A percentile compares a stretch with the other conserved stretches of the same genome.
Conservation (phyloP, 53 echinoderm and acorn worm species). For the Antedon mediterranea region DNA sequence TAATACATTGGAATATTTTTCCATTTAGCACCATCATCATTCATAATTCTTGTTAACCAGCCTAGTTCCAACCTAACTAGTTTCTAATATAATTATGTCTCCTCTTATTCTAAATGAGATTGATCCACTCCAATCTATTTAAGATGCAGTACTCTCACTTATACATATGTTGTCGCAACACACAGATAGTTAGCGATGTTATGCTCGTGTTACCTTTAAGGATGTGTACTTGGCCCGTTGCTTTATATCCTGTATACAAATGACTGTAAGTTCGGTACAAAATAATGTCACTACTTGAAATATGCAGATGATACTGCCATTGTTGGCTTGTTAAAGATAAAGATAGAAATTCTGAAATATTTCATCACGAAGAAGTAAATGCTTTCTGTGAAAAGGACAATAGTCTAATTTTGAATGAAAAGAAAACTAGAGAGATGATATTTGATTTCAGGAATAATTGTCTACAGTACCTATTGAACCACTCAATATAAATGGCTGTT, state of each 20-base stretch:
- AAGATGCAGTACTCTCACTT: neutral
- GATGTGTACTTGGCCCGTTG: neutral
- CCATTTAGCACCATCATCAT: too few species aligned
- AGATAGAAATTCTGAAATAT: neutral
- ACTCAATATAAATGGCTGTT: neutral
- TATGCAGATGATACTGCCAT: neutral
- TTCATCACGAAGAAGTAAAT: neutral
- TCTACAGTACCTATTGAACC: neutral
- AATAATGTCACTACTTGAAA: neutral
- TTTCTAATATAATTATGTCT: constrained; percentile 13
- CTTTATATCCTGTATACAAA: neutral
- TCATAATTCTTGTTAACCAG: too few species aligned
- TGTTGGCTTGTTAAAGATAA: neutral
- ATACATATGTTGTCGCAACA: neutral
- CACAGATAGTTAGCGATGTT: neutral
- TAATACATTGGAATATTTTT: too few species aligned
- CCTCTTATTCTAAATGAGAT: constrained; percentile 11
- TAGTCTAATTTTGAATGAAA: neutral
- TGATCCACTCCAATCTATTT: neutral
- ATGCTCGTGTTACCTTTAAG: neutral
- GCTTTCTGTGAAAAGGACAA: neutral
- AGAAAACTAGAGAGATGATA: neutral
- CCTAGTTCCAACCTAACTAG: too few species aligned
- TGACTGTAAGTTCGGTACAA: neutral
- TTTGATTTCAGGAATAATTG: neutral